Base-by-base conservation (phyloP, 1,140 invertebrate species). In the Anastatus disparis region DNA sequence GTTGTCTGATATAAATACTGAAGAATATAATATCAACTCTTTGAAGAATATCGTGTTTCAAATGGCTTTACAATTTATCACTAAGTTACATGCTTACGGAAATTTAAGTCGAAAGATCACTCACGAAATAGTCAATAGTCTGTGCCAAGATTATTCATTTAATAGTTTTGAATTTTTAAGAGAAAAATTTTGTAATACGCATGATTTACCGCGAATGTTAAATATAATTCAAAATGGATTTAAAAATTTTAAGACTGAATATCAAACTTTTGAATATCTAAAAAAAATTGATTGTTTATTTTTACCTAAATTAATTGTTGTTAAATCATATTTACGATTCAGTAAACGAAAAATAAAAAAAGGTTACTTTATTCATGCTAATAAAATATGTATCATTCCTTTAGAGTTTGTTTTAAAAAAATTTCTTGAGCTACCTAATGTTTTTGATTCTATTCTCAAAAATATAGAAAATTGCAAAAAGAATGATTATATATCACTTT, bases 381-480 rank as follows among this genome's bases (percentile, higher is more conserved):
- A 17, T 6, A 35, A 2, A 17, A 29, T 55, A 53, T 2, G 10
- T 42, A 1, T 68, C 1, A 50, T 58, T 1, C 26, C 38, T 22
- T 22, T 68, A 31, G 44, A 68, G 4, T 3, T 22, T 31, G 26
- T 68, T 35, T n/a, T 68, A 20, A 59, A 58, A 68, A n/a, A 46
- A 59, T 68, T 68, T 52, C 44, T 68, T 2, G 66, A 68, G 22
- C n/a, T 68, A 24, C 53, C 66, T 2, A 48, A 35, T n/a, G 44
- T 68, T 26, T 68, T 59, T 26, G 10, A 46, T n/a, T 2, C 40
- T 35, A 52, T 68, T 26, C 9, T 50, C 3, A 3, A 55, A 3
- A 29, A 59, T 24, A 42, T 59, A 2, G 9, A 68, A 46, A 58
- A 24, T 10, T 24, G 22, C 0, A 42, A 26, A 46, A 4, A 27